phyloP scores from a whole-genome alignment of 2,888 invertebrate species.

The Eristalis intricaria region DNA sequence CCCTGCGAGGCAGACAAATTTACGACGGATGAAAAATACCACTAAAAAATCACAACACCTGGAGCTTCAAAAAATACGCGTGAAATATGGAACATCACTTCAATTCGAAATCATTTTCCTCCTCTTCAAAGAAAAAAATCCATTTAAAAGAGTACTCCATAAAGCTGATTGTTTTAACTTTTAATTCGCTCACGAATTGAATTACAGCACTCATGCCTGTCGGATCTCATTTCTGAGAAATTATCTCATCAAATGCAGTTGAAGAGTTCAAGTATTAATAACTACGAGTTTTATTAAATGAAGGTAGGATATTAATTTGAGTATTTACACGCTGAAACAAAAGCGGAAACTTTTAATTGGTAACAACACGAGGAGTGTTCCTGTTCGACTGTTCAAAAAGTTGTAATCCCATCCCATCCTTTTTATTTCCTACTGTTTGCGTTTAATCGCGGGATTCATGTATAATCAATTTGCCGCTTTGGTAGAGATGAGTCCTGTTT shows the following conservation, averaged over 20 bases:
- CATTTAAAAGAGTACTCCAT: not conserved
- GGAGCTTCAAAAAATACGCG: no score
- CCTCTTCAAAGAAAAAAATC: not conserved
- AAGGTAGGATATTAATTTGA: not conserved
- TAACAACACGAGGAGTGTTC: not conserved
- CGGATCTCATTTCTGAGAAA: not conserved
- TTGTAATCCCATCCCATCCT: not conserved
- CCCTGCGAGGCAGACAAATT: no score
- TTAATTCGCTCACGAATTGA: not conserved
- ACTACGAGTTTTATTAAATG: not conserved
- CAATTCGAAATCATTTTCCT: no score
- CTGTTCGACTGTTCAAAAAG: not conserved
- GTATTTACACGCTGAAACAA: not conserved
- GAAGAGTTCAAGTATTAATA: not conserved
- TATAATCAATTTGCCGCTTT: constrained; percentile 3
- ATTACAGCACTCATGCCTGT: not conserved
- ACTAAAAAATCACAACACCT: no score
- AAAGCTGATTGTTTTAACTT: not conserved
- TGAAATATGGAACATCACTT: no score
- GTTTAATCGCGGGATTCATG: constrained; percentile 2
- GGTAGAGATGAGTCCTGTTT: not conserved
- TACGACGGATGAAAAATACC: no score
- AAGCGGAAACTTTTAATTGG: constrained; percentile 27
- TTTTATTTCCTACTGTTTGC: not conserved
- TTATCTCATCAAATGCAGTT: not conserved